phyloP scores from a whole-genome alignment of 2,113 vertebrate genomes.

The Zootoca vivipara region DNA sequence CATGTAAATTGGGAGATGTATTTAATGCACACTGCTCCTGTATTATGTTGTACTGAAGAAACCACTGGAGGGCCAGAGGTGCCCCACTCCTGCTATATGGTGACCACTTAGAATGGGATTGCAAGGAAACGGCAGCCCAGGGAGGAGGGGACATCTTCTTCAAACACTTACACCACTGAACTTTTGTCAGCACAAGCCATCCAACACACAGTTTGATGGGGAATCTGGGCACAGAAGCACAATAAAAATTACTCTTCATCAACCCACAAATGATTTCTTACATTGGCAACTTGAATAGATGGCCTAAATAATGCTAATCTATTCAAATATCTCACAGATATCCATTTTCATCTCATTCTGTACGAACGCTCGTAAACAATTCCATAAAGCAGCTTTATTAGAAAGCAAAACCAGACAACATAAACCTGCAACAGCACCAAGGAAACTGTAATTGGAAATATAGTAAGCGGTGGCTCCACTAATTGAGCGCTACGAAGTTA shows the following conservation, averaged over 20 bases:
- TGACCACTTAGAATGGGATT: neutral
- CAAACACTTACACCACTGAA: neutral
- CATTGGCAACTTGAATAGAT: neutral
- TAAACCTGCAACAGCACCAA: neutral
- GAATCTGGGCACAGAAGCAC: neutral
- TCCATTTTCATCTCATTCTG: neutral
- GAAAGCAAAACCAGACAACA: neutral
- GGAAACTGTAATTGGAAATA: neutral
- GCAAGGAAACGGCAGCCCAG: neutral
- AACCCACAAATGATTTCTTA: neutral
- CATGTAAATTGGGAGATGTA: no score
- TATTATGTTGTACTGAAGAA: no score
- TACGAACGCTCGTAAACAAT: neutral
- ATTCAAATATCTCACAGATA: neutral
- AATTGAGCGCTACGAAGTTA: neutral
- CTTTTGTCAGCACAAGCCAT: neutral
- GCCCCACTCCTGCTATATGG: neutral
- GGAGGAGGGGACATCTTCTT: no score
- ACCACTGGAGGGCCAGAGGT: neutral
- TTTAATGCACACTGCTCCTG: no score
- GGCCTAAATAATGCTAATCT: neutral
- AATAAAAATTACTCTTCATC: neutral
- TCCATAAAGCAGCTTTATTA: neutral
- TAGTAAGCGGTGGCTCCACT: neutral
- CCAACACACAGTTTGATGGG: no score